Conservation (phyloP, 2,113 vertebrate genomes). For the Himantopus leucocephalus region DNA sequence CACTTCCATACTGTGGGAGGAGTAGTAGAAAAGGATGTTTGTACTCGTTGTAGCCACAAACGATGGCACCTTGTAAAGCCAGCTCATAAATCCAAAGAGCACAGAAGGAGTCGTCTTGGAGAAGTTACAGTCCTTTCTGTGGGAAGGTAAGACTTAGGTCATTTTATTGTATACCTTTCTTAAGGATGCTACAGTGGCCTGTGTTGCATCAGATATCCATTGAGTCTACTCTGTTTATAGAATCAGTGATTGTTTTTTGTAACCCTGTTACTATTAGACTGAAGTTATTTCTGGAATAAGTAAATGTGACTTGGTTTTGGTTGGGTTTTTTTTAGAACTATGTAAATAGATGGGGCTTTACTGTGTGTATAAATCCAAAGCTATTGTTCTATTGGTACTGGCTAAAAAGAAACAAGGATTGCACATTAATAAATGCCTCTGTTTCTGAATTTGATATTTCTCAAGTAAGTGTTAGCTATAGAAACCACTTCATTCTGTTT, state of each 20-base stretch:
- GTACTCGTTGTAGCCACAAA: conserved; percentile 89
- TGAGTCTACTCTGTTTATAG: not conserved
- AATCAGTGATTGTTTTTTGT: not conserved
- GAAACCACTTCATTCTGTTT: not conserved
- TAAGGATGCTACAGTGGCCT: rapidly evolving
- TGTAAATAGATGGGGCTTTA: not conserved
- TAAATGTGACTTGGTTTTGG: not conserved
- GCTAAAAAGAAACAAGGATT: not conserved
- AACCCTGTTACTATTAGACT: not conserved
- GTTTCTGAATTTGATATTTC: not conserved
- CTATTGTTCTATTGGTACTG: not conserved
- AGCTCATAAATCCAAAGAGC: conserved; percentile 73
- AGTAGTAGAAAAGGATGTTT: conserved; percentile 80
- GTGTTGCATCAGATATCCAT: not conserved
- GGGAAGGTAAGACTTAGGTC: conserved; percentile 81
- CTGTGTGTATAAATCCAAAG: not conserved
- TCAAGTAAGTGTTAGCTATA: not conserved
- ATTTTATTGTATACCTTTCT: not conserved
- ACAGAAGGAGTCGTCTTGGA: conserved; percentile 73
- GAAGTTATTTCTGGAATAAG: not conserved
- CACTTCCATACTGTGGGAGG: conserved; percentile 94
- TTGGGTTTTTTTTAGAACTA: not conserved
- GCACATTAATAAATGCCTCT: not conserved
- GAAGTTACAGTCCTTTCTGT: conserved; percentile 93
- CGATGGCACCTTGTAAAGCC: conserved; percentile 88